These are phyloP conservation scores for Xenopus borealis DNA, from an alignment of 2,113 vertebrate genomes.

Conservation along the genomic window DNA sequence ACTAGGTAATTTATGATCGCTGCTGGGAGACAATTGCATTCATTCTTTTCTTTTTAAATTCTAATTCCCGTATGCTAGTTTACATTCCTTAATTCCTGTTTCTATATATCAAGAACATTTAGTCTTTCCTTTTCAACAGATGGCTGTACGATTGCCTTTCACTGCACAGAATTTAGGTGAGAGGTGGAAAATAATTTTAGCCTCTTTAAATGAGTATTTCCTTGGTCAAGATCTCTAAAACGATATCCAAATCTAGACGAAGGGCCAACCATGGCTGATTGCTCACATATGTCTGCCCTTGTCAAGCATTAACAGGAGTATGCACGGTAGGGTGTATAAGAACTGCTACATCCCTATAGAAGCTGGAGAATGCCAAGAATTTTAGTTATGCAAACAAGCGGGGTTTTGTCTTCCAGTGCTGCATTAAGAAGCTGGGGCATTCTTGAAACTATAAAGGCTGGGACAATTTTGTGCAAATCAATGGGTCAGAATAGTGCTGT, in stretches of 20 bases:
- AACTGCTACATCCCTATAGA: constrained; percentile 31
- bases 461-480: constrained; percentile 16
- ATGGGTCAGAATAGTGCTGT: neutral
- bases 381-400: constrained; percentile 43
- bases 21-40: no score
- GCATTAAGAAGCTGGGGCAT: constrained; percentile 19
- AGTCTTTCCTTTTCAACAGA: no score
- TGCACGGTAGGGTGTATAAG: constrained; percentile 32
- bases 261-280: constrained; percentile 9
- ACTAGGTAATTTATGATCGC: no score
- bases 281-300: constrained; percentile 24
- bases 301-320: constrained; percentile 20
- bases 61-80: no score
- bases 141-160: no score
- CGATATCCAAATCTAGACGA: constrained; percentile 1
- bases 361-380: constrained; percentile 37
- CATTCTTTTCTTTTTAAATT: no score
- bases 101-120: no score
- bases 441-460: constrained; percentile 31
- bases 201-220: no score
- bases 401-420: constrained; percentile 36
- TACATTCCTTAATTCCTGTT: no score
- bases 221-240: neutral
- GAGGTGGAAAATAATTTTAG: no score
- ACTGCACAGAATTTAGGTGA: no score